phyloP scores from a whole-genome alignment of 2,888 invertebrate species.

The Loripinus fragilis region DNA sequence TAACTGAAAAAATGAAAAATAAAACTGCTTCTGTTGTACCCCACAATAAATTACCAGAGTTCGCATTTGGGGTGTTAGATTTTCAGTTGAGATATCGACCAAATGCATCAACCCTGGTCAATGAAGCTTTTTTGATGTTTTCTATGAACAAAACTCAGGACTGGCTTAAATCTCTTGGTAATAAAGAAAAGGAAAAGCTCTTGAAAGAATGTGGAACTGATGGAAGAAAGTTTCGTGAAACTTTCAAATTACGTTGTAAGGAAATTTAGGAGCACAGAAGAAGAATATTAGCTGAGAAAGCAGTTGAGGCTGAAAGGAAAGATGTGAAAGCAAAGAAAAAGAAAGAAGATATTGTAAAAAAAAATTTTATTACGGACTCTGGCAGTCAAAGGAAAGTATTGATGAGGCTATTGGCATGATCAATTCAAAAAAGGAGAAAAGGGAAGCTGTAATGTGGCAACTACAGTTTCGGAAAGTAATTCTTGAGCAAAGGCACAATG shows the following conservation, averaged over 20 bases:
- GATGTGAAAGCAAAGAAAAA: no score
- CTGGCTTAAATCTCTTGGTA: neutral
- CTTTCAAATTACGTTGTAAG: neutral
- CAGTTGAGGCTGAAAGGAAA: neutral
- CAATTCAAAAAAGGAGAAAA: no score
- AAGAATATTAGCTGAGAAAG: neutral
- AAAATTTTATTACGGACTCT: no score
- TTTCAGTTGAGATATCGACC: neutral
- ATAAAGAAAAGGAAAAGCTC: neutral
- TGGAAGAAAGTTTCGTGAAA: neutral
- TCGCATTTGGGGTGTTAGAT: slow-evolving; percentile 1
- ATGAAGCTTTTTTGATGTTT: neutral
- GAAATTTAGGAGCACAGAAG: neutral
- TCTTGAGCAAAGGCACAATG: neutral
- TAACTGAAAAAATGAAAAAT: no score
- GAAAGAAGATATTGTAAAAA: no score
- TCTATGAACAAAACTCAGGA: neutral
- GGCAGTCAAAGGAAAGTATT: no score
- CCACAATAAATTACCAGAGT: slow-evolving; percentile 16
- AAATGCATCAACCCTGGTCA: neutral
- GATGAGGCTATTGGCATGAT: no score
- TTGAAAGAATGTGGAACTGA: neutral
- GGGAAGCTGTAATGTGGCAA: no score
- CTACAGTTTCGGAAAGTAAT: no score
- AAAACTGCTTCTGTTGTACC: neutral